Evolutionary conservation across 23 tunicate genomes (phyloP), one percentile per base, ranked within the genome.

Genomic region (Ciona savignyi): DNA sequence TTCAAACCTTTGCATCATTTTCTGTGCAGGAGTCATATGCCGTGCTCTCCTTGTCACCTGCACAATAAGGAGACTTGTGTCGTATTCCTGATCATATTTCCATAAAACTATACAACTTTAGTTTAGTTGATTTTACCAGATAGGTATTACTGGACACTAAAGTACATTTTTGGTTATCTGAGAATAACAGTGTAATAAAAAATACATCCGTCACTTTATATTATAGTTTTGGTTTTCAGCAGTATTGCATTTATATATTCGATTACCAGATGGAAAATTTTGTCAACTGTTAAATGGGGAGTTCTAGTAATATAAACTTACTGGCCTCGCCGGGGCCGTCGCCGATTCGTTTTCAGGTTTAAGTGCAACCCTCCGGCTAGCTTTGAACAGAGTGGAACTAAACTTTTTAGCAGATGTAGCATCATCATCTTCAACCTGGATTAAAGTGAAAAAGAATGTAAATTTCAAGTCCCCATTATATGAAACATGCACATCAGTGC

Each of bases 1-100:
- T 30, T 77, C 78, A 60, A 88, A 42, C 33, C 96, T 69, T 32
- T 77, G 23, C 76, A 88, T 83, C 96, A 88, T 88, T 27, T 66
- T 63, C 62, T 88, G 96, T 2, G 87, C 84, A 2, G 96, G 96
- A 6, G 96, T 88, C 34, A 73, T 66, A 66, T 35, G 24, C 49
- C 60, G 27, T 0, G 80, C 75, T 67, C 66, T 71, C 60, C 66
- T 82, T 27, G 65, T 76, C 6, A 42, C 70, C 77, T 72, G 30
- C 15, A 15, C 56, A 42, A 42, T 6, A 42, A 42, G 15, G 15
- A 42, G 9, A 42, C 11, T 42, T 6, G 15, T 15, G 15, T 42
- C 15, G 56, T 42, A 6, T 42, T 42, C n/a, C n/a, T n/a, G n/a
- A 15, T 42, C 15, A 42, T 42, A 42, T 6, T 9, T 42, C 9